Evolutionary conservation across 2,888 invertebrate species (phyloP).

Genomic region (Coecobrya sp.): DNA sequence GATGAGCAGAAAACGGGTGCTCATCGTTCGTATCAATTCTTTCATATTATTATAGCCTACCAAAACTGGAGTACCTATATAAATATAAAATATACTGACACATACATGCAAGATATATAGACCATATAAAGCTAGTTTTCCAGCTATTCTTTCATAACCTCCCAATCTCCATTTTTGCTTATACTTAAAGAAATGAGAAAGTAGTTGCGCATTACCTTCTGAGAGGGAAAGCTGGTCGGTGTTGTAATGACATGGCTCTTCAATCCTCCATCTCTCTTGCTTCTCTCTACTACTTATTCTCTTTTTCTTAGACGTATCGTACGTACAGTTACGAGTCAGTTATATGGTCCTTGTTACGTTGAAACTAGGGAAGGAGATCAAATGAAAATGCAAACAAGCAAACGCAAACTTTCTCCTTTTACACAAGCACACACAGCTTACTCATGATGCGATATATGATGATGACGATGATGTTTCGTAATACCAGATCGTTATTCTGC

Average conservation of each 20-base stretch:
- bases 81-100: background rate
- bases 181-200: constrained; percentile 58
- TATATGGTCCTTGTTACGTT: background rate
- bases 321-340: background rate
- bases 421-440: background rate
- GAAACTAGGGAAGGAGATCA: constrained; percentile 19
- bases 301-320: background rate
- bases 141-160: background rate
- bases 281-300: background rate
- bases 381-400: constrained; percentile 59
- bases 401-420: constrained; percentile 2
- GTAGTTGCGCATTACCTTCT: constrained; percentile 25
- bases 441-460: background rate
- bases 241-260: constrained; percentile 35
- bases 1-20: constrained; percentile 47
- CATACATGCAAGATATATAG: background rate
- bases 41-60: background rate
- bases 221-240: constrained; percentile 1
- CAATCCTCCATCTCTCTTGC: background rate
- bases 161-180: constrained; percentile 45
- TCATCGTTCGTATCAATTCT: constrained; percentile 38
- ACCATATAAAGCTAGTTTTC: background rate
- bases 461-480: constrained; percentile 9
- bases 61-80: background rate
- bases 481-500: constrained; percentile 1